Evolutionary conservation across 2,797 vertebrate genomes (phyloP).

Genomic region (Sphaeramia orbicularis): DNA sequence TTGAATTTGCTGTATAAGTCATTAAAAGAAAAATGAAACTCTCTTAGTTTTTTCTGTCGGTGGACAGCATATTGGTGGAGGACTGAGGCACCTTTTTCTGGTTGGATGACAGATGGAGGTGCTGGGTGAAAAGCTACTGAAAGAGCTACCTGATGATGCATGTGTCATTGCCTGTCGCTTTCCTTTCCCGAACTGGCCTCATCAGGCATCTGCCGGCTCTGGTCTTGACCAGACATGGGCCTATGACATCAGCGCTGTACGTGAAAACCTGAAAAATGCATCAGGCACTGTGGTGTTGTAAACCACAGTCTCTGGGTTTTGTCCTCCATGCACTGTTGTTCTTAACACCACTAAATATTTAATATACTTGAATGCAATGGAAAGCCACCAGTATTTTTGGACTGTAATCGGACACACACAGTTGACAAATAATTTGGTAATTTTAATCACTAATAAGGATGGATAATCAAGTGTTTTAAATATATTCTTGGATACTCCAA

Average conservation of each 20-base stretch:
- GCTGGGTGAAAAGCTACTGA: constrained; percentile 80
- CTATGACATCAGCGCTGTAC: constrained; percentile 77
- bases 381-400: neutral
- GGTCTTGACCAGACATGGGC: constrained; percentile 82
- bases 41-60: too few relatives aligned
- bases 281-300: neutral
- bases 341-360: constrained; percentile 5
- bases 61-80: constrained; percentile 1
- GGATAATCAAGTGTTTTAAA: constrained; percentile 12
- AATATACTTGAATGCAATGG: neutral
- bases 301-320: neutral
- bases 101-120: constrained; percentile 77
- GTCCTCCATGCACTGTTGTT: neutral
- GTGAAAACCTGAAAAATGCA: constrained; percentile 42
- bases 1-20: neutral
- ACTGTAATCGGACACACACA: neutral
- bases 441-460: neutral
- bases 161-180: constrained; percentile 81
- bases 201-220: constrained; percentile 63
- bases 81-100: constrained; percentile 5
- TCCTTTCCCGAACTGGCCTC: constrained; percentile 79
- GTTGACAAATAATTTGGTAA: neutral
- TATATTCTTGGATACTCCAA: constrained; percentile 14
- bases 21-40: neutral
- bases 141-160: constrained; percentile 78